Percentiles rank a stretch among this genome's conserved stretches.
These are phyloP conservation scores for Parotia lawesii DNA, from an alignment of 2,113 vertebrate genomes.

Conservation along the genomic window DNA sequence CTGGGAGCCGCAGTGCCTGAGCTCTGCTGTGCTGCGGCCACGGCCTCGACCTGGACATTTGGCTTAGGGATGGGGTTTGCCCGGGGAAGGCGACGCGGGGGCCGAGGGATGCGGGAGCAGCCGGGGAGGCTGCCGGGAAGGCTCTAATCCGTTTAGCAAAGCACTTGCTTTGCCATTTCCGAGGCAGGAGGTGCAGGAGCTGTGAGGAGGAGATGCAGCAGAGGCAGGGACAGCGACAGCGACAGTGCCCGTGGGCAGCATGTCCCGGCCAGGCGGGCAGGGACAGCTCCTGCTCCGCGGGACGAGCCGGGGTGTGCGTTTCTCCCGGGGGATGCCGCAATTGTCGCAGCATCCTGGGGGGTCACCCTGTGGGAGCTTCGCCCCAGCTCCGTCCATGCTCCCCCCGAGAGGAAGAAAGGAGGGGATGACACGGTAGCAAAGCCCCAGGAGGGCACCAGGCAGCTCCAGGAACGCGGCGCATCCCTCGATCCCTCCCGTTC, in stretches of 20 bases:
- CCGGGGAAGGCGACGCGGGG: not conserved
- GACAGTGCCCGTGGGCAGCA: not conserved
- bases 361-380: not conserved
- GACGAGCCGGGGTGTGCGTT: not conserved
- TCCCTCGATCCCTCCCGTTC: not conserved
- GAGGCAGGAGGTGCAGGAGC: not conserved
- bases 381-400: not conserved
- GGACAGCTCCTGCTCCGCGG: not conserved
- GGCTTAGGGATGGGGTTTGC: not conserved
- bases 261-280: not conserved
- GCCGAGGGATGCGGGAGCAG: not conserved
- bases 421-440: not conserved
- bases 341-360: not conserved
- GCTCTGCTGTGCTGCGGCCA: not conserved
- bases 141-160: conserved; percentile 54
- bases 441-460: not conserved
- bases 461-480: not conserved
- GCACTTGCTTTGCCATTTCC: conserved; percentile 12
- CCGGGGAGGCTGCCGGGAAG: not conserved
- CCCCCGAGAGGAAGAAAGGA: not conserved
- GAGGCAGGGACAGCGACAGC: not conserved
- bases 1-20: not conserved
- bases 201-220: not conserved
- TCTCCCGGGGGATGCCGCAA: not conserved
- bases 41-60: not conserved